Percentiles rank a stretch among this genome's conserved stretches.
Evolutionary conservation across 2,888 invertebrate species (phyloP).

Genomic region (Drosophila histrio): DNA sequence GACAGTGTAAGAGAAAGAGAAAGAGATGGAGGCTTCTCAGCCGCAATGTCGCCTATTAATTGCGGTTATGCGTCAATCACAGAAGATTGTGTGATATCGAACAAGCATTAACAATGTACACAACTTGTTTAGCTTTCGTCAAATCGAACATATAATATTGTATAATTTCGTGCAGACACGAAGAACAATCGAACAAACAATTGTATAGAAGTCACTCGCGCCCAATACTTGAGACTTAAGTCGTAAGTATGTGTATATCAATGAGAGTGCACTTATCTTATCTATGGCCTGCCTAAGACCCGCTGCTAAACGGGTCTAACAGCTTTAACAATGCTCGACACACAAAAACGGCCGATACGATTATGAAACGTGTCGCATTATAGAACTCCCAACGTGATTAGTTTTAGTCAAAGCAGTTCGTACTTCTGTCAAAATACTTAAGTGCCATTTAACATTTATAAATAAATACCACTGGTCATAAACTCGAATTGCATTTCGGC

Average conservation of each 20-base stretch:
- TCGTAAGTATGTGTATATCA: constrained; percentile 10
- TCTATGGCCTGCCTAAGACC: constrained; percentile 40
- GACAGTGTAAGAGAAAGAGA: neutral
- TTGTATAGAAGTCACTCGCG: constrained; percentile 8
- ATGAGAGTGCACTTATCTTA: constrained; percentile 47
- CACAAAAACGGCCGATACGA: constrained; percentile 19
- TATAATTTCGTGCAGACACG: constrained; percentile 12
- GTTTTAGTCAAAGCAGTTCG: constrained; percentile 40
- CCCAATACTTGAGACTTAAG: constrained; percentile 26
- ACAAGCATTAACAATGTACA: constrained; percentile 45
- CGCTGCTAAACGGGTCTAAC: constrained; percentile 26
- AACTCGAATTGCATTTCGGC: constrained; percentile 7
- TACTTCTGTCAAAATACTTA: neutral
- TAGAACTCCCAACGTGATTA: constrained; percentile 49
- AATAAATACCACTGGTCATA: constrained; percentile 1
- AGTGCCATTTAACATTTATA: neutral
- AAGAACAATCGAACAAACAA: constrained; percentile 38
- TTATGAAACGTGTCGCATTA: constrained; percentile 64
- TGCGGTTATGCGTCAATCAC: constrained; percentile 53
- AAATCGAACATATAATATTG: constrained; percentile 10
- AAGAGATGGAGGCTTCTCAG: constrained; percentile 20
- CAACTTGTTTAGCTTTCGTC: constrained; percentile 24
- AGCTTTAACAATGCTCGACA: constrained; percentile 3
- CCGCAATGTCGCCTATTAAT: constrained; percentile 59
- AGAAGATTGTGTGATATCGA: constrained; percentile 12